Percentiles rank a stretch among this genome's conserved stretches.
These are phyloP conservation scores for Napeogenes sylphis DNA, from an alignment of 2,888 invertebrate genomes.

Conservation along the genomic window DNA sequence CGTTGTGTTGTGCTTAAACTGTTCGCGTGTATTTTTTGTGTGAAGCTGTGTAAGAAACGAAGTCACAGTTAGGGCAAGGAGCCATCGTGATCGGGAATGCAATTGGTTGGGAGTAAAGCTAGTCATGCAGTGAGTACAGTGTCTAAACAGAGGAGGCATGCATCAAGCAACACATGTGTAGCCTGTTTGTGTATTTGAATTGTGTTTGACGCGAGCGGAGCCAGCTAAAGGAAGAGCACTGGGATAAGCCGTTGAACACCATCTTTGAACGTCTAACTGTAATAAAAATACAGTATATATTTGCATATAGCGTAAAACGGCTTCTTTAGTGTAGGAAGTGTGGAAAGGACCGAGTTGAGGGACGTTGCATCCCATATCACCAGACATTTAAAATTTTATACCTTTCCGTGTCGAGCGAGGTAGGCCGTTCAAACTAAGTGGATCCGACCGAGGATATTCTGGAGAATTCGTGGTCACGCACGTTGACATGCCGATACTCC, in stretches of 20 bases:
- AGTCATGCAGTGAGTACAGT: constrained; percentile 69
- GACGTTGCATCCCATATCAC: constrained; percentile 77
- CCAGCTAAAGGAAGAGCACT: constrained; percentile 64
- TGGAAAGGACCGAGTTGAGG: constrained; percentile 65
- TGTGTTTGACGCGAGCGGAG: constrained; percentile 75
- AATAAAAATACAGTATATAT: constrained; percentile 5
- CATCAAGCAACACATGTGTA: constrained; percentile 61
- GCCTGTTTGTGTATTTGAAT: constrained; percentile 51
- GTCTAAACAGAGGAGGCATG: constrained; percentile 64
- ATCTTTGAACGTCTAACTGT: constrained; percentile 4
- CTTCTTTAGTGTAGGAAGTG: constrained; percentile 59
- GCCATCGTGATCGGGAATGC: constrained; percentile 76
- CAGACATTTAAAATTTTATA: constrained; percentile 76
- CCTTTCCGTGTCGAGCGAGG: constrained; percentile 77
- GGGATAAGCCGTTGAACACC: constrained; percentile 51
- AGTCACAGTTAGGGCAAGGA: constrained; percentile 51
- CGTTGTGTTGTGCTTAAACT: constrained; percentile 68
- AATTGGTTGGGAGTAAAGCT: constrained; percentile 68
- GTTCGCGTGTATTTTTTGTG: constrained; percentile 74
- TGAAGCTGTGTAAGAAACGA: constrained; percentile 69
- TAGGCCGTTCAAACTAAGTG: constrained; percentile 75
- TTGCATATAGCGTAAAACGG: constrained; percentile 49
- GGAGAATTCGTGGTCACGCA: constrained; percentile 76
- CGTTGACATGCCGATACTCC: constrained; percentile 76
- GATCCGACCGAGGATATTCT: constrained; percentile 72